Base-by-base conservation (phyloP, 92 coral and sea anemone genomes). In the Actinernus sp. region DNA sequence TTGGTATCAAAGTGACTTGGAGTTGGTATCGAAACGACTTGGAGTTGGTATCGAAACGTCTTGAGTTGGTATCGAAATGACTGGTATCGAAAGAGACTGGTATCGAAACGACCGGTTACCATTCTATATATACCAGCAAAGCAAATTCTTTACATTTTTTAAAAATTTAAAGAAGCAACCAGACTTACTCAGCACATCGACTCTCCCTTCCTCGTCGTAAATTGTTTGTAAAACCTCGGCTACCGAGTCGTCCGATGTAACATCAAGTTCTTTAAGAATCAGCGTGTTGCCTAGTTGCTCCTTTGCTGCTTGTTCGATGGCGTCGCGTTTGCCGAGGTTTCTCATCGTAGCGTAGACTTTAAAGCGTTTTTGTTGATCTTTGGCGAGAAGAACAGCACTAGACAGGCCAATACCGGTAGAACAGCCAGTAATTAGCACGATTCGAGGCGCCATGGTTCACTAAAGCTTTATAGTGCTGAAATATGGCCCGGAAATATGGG, bases 301-400 rank as follows among this genome's bases (percentile, higher is more conserved):
- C 25, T 50, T 76, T 8, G 86, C 98, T 26, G 76, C 79, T 45
- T 76, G 72, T 53, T 90, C 89, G 13, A 94, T 83, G 1, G 48
- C 61, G 1, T 26, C 86, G 57, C 77, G 79, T 74, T 94, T 94
- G 31, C 56, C 82, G 29, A 90, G 82, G 61, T 87, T 90, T 76
- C 97, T 59, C 89, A 94, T 73, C 30, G 92, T 78, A 16, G 98
- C 98, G 68, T 90, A 94, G 13, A 94, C 98, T 84, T 91, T 94
- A 26, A 74, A 94, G 41, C 96, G 92, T 66, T 84, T 90, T n/a
- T 78, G 84, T 34, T 61, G 67, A 57, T 87, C 93, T 54, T 84
- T 85, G 16, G 98, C 92, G 24, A 94, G 85, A 61, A 94, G 68
- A 23, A 90, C 29, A 48, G 98, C 94, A 10, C 92, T 59, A 65